Percentiles rank a stretch among this genome's conserved stretches.
These are phyloP conservation scores for Rhamphomyia laevipes DNA, from an alignment of 2,888 invertebrate genomes.

Conservation along the genomic window DNA sequence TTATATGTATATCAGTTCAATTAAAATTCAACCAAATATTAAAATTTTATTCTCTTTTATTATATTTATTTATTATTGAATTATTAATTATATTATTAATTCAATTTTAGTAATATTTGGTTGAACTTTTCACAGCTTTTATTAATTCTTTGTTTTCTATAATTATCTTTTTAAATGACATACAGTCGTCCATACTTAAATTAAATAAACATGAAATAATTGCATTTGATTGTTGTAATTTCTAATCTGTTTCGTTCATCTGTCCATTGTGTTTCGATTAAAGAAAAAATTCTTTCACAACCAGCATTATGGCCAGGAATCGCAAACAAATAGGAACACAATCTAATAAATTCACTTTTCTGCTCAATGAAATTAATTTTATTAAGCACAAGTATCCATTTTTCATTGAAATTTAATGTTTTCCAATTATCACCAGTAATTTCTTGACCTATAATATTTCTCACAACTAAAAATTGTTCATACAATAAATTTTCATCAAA, in stretches of 20 bases:
- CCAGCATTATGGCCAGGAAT: no score
- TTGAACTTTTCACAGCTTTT: not conserved
- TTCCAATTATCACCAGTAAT: not conserved
- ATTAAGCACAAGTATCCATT: not conserved
- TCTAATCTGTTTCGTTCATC: not conserved
- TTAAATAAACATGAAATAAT: not conserved
- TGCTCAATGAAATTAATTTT: not conserved
- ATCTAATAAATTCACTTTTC: not conserved
- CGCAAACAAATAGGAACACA: not conserved
- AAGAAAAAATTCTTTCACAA: not conserved
- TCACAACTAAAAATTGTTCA: not conserved
- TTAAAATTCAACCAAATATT: no score
- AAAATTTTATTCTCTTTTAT: no score
- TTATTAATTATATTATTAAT: no score
- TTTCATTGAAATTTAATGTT: not conserved
- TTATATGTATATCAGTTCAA: no score
- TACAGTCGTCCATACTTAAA: not conserved
- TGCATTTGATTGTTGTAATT: not conserved
- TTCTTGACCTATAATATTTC: not conserved
- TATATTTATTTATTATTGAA: no score
- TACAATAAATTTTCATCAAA: not conserved
- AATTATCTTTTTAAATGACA: not conserved
- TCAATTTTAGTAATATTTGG: not conserved
- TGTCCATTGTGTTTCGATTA: not conserved
- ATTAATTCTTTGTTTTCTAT: not conserved